Evolutionary conservation across 2,113 vertebrate genomes (phyloP).

Genomic region (Mirounga angustirostris): DNA sequence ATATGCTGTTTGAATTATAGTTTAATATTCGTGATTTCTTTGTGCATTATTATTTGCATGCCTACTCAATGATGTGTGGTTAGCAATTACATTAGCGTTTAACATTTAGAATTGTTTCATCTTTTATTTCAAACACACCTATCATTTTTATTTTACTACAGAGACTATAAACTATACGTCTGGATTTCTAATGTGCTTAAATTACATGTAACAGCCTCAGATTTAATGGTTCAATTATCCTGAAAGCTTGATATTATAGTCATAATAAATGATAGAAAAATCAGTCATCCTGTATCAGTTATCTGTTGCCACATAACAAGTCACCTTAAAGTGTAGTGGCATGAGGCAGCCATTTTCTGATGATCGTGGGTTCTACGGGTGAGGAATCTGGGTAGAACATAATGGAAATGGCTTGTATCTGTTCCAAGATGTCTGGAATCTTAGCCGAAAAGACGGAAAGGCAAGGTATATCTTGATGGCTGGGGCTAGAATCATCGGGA

Average conservation of each 20-base stretch:
- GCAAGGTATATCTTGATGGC: not conserved
- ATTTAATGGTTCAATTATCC: conserved; percentile 56
- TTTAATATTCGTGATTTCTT: conserved; percentile 36
- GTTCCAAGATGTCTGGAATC: not conserved
- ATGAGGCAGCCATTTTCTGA: not conserved
- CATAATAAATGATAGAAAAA: conserved; percentile 38
- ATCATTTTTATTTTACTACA: conserved; percentile 69
- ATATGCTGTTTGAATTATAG: conserved; percentile 49
- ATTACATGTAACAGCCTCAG: conserved; percentile 25
- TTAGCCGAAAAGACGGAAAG: not conserved
- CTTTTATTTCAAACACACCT: conserved; percentile 56
- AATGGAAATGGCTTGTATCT: not conserved
- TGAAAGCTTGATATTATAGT: conserved; percentile 41
- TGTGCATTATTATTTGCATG: conserved; percentile 46
- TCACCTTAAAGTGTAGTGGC: not conserved
- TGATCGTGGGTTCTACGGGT: not conserved
- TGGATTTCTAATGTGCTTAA: conserved; percentile 56
- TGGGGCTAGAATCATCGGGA: not conserved
- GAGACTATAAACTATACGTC: conserved; percentile 16
- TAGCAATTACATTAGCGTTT: conserved; percentile 49
- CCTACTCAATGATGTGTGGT: not conserved
- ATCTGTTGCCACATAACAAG: conserved; percentile 15
- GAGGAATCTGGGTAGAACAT: not conserved
- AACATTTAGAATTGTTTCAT: conserved; percentile 22
- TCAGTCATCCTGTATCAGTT: not conserved